A percentile compares a stretch with the other conserved stretches of the same genome.
phyloP scores from a whole-genome alignment of 2,797 vertebrate species.

The Argentina silus region DNA sequence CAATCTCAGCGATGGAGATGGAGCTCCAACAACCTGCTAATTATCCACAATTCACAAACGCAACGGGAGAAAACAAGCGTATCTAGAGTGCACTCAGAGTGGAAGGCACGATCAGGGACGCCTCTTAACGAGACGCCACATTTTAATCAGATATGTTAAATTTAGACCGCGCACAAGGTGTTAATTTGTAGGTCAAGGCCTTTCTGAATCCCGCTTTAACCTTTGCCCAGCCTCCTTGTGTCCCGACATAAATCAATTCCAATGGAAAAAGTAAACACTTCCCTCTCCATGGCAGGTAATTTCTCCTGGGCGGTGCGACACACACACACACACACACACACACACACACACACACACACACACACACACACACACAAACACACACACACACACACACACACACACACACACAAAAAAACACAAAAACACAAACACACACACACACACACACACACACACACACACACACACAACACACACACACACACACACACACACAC shows the following conservation, averaged over 20 bases:
- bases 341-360: neutral
- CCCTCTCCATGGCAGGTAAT: conserved; percentile 64
- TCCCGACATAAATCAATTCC: conserved; percentile 75
- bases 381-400: conserved; percentile 4
- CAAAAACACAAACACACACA: neutral
- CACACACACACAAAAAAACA: too few species aligned
- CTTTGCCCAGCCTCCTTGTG: conserved; percentile 68
- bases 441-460: conserved; percentile 43
- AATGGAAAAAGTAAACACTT: conserved; percentile 55
- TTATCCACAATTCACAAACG: conserved; percentile 64
- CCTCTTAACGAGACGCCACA: conserved; percentile 61
- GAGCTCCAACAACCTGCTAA: conserved; percentile 61
- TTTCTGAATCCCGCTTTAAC: conserved; percentile 62
- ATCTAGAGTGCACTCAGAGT: conserved; percentile 56
- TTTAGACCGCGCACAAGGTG: conserved; percentile 56
- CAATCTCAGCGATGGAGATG: conserved; percentile 52
- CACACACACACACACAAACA: conserved; percentile 18
- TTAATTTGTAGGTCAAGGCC: conserved; percentile 76
- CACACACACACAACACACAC: conserved; percentile 15
- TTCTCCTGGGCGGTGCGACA: conserved; percentile 64
- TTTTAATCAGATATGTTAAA: conserved; percentile 76
- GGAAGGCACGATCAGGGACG: conserved; percentile 60
- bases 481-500: conserved; percentile 17
- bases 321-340: conserved; percentile 31
- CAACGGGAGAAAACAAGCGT: conserved; percentile 55